These are phyloP conservation scores for Linyphia triangularis DNA, from an alignment of 2,888 invertebrate genomes.

Conservation along the genomic window DNA sequence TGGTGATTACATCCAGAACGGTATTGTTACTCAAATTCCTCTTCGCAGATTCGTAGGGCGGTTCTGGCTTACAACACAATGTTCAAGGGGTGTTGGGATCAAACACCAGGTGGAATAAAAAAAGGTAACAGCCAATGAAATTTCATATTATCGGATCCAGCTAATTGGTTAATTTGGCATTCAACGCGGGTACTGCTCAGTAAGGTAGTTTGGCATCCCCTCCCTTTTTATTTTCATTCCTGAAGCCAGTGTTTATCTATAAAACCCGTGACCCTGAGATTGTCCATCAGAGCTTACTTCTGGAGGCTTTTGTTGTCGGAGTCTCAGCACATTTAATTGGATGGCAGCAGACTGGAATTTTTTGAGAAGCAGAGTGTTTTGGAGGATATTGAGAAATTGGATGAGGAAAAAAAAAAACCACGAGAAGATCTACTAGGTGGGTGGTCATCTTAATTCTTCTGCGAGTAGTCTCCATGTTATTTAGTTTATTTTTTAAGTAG, in stretches of 20 bases:
- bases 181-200: constrained; percentile 22
- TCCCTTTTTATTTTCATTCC: constrained; percentile 20
- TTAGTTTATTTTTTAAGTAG: constrained; percentile 23
- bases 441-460: constrained; percentile 27
- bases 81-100: constrained; percentile 28
- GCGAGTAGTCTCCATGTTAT: not conserved
- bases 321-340: constrained; percentile 10
- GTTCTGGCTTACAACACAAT: constrained; percentile 30
- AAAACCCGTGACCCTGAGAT: constrained; percentile 52
- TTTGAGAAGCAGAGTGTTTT: constrained; percentile 6
- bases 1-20: constrained; percentile 14
- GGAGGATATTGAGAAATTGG: not conserved
- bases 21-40: constrained; percentile 21
- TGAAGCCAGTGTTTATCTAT: constrained; percentile 36
- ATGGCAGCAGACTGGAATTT: not conserved
- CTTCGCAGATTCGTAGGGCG: constrained; percentile 52
- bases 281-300: too few relatives aligned
- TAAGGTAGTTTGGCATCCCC: not conserved
- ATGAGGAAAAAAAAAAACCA: constrained; percentile 17
- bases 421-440: constrained; percentile 7
- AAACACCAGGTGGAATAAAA: constrained; percentile 41
- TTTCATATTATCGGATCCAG: constrained; percentile 12
- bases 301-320: not conserved
- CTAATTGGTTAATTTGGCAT: constrained; percentile 65
- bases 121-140: constrained; percentile 42